A percentile compares a stretch with the other conserved stretches of the same genome.
Evolutionary conservation across 1,140 invertebrate species (phyloP).

Genomic region (Zaprionus gabonicus): DNA sequence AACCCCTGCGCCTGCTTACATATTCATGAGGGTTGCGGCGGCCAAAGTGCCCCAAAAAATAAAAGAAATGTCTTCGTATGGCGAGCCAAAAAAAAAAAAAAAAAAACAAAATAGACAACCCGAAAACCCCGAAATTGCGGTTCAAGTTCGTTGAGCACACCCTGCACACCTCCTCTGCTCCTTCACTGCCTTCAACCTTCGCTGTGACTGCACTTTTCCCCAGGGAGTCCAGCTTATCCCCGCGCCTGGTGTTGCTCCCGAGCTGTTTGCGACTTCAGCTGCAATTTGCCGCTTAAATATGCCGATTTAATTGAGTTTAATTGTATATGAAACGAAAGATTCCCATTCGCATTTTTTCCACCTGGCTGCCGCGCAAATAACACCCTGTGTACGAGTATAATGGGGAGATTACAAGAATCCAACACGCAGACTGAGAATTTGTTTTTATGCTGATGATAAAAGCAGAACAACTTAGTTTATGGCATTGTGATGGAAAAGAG

Average conservation of each 20-base stretch:
- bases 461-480: neutral
- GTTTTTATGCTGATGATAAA: constrained; percentile 6
- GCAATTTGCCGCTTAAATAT: constrained; percentile 76
- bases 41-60: constrained; percentile 71
- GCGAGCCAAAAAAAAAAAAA: constrained; percentile 55
- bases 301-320: constrained; percentile 80
- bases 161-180: constrained; percentile 26
- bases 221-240: constrained; percentile 55
- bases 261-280: constrained; percentile 35
- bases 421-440: neutral
- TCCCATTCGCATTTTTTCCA: constrained; percentile 44
- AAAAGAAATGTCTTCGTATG: constrained; percentile 58
- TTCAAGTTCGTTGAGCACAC: constrained; percentile 73
- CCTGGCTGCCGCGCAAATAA: constrained; percentile 11
- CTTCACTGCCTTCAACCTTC: constrained; percentile 58
- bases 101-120: constrained; percentile 15
- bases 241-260: constrained; percentile 34
- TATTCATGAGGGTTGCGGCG: constrained; percentile 83
- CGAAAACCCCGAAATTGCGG: constrained; percentile 64
- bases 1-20: constrained; percentile 68
- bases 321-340: constrained; percentile 70
- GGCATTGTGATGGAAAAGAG: neutral
- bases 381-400: neutral
- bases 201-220: constrained; percentile 65
- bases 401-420: neutral